Evolutionary conservation across 2,888 invertebrate genomes (phyloP).

Genomic region (Bellardia pandia): DNA sequence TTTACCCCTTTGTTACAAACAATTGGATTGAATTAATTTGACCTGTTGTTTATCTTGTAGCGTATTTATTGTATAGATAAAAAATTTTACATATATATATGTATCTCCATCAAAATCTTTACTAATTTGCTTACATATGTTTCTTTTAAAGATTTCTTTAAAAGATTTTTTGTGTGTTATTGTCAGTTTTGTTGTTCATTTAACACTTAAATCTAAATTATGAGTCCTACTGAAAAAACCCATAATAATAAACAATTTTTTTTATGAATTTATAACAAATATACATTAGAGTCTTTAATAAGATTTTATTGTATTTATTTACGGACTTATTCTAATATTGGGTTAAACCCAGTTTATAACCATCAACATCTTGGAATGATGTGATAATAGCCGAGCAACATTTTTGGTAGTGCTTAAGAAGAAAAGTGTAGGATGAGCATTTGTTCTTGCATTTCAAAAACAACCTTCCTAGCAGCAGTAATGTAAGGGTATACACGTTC

Average conservation of each 20-base stretch:
- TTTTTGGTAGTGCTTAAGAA: too few species aligned
- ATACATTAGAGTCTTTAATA: neutral
- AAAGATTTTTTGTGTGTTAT: too few species aligned
- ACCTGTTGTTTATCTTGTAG: neutral
- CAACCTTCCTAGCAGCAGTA: too few species aligned
- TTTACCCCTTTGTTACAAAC: neutral
- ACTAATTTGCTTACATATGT: constrained; percentile 28
- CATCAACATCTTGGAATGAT: too few species aligned
- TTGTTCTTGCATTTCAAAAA: too few species aligned
- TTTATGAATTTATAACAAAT: constrained; percentile 9
- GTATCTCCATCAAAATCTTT: neutral
- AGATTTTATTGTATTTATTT: neutral
- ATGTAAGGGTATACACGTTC: too few species aligned
- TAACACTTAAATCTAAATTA: constrained; percentile 31
- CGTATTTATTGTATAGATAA: neutral
- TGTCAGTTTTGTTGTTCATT: neutral
- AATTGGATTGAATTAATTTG: neutral
- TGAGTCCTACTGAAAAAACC: constrained; percentile 19
- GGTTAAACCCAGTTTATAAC: too few species aligned
- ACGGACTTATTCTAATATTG: too few species aligned
- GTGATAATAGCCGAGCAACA: too few species aligned
- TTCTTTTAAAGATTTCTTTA: constrained; percentile 22
- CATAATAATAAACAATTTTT: neutral
- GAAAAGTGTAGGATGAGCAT: too few species aligned
- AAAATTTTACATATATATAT: neutral